Evolutionary conservation across 2,888 invertebrate species (phyloP).

Genomic region (Tipula unca): DNA sequence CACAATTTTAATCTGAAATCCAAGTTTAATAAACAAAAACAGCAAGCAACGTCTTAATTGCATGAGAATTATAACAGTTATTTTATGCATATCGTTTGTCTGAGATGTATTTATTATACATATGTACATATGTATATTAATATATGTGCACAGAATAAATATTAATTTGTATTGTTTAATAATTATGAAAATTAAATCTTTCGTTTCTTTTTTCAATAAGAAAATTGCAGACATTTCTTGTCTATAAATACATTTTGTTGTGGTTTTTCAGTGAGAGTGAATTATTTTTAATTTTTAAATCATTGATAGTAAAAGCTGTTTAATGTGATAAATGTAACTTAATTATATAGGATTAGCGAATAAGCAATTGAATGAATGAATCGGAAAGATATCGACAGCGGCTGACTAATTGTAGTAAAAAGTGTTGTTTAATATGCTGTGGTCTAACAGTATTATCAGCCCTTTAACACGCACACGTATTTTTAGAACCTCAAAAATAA

Average conservation of each 20-base stretch:
- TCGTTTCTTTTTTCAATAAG: background rate
- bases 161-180: background rate
- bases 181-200: background rate
- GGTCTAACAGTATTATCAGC: too few relatives aligned
- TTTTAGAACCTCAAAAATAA: too few relatives aligned
- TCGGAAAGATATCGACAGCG: too few relatives aligned
- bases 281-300: background rate
- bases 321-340: background rate
- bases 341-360: background rate
- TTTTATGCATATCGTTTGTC: background rate
- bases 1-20: background rate
- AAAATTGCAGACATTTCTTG: background rate
- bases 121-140: background rate
- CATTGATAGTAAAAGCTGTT: background rate
- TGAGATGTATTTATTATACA: background rate
- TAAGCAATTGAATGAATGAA: too few relatives aligned
- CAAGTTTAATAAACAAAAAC: background rate
- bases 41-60: background rate
- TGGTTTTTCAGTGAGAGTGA: background rate
- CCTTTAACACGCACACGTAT: too few relatives aligned
- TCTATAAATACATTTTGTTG: background rate
- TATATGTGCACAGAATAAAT: background rate
- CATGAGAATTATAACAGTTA: constrained; percentile 14
- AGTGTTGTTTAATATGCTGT: too few relatives aligned
- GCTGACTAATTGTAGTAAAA: too few relatives aligned